Conservation (phyloP, 2,113 vertebrate species). For the Charadrius vociferus region DNA sequence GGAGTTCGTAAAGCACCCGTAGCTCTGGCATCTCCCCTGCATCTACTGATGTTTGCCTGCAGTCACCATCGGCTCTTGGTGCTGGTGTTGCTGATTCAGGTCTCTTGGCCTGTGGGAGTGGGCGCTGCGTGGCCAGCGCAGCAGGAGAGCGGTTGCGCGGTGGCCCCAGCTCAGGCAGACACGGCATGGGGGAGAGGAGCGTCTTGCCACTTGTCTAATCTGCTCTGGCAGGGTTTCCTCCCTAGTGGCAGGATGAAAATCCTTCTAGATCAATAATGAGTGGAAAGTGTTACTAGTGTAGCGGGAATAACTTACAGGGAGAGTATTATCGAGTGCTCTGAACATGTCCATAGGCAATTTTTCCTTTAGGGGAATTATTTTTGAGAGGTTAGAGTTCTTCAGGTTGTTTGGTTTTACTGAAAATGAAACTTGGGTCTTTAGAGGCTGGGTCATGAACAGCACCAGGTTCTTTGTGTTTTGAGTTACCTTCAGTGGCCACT, state of each 20-base stretch:
- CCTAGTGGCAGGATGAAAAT: background rate
- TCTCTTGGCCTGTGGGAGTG: background rate
- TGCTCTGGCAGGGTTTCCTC: background rate
- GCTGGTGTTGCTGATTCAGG: background rate
- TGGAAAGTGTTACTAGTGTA: background rate
- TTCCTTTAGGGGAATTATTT: background rate
- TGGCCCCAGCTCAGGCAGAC: fast-evolving
- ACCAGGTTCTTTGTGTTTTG: background rate
- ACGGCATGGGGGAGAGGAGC: fast-evolving
- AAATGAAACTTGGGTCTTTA: background rate
- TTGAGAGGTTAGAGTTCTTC: background rate
- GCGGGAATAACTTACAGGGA: background rate
- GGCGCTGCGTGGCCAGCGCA: fast-evolving
- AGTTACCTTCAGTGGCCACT: background rate
- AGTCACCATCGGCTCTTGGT: background rate
- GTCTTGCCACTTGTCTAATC: fast-evolving
- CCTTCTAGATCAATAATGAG: background rate
- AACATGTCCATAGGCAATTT: fast-evolving
- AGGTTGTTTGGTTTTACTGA: background rate
- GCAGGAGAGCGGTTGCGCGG: fast-evolving
- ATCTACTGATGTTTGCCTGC: background rate
- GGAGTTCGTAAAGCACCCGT: fast-evolving
- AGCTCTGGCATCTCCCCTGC: background rate
- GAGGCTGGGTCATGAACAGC: background rate
- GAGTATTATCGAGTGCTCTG: background rate